Percentiles rank a stretch among this genome's conserved stretches.
Conservation (phyloP, 30 jellyfish, hydroid and myxozoan genomes). For the Phacellophora camtschatica region DNA sequence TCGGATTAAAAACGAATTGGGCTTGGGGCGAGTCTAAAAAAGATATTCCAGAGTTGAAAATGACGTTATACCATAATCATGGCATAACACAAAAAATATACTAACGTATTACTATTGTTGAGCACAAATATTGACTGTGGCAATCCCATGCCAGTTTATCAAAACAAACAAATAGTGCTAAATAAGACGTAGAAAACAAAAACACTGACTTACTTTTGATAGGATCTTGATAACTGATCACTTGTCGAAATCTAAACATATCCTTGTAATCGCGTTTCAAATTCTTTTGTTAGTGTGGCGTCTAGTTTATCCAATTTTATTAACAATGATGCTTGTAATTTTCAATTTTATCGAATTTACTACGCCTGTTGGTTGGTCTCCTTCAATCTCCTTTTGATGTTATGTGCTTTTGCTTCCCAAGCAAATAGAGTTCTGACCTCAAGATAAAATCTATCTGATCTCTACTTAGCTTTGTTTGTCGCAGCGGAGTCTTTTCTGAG, state of each 20-base stretch:
- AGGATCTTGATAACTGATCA: constrained; percentile 40
- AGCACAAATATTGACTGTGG: no score
- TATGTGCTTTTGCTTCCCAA: constrained; percentile 38
- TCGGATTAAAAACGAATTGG: no score
- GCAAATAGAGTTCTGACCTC: constrained; percentile 25
- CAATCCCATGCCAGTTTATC: no score
- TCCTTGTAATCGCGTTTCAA: constrained; percentile 56
- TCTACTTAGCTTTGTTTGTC: constrained; percentile 6
- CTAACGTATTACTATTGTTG: no score
- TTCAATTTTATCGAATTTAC: constrained; percentile 38
- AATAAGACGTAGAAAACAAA: neutral
- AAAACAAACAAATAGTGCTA: no score
- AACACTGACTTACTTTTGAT: constrained; percentile 20
- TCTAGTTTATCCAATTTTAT: constrained; percentile 57
- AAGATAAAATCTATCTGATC: constrained; percentile 39
- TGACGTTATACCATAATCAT: no score
- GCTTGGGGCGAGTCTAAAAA: no score
- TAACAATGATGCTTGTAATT: constrained; percentile 32
- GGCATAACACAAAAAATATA: no score
- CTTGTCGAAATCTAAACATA: constrained; percentile 22
- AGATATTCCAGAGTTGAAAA: no score
- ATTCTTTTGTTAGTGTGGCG: constrained; percentile 42
- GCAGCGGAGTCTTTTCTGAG: neutral
- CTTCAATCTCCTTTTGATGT: constrained; percentile 13
- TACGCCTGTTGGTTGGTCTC: constrained; percentile 5